Percentiles rank a stretch among this genome's conserved stretches.
phyloP scores from a whole-genome alignment of 2,797 vertebrate genomes.

The Enteromius viviparus region DNA sequence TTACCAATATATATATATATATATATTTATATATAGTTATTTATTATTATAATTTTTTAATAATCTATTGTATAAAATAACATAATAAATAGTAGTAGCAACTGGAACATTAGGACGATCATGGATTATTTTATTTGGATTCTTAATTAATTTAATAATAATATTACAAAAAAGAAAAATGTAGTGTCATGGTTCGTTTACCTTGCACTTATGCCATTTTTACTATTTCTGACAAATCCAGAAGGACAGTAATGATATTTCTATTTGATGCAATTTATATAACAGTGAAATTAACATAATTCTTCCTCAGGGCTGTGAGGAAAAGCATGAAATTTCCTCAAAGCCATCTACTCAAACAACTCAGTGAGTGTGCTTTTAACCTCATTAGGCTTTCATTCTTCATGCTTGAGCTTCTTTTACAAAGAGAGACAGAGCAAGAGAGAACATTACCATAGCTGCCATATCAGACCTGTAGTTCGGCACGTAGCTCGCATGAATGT shows the following conservation, averaged over 20 bases:
- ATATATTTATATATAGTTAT: too few species aligned
- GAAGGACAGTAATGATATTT: not conserved
- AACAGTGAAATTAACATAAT: constrained; percentile 34
- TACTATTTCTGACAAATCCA: not conserved
- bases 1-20: too few species aligned
- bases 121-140: too few species aligned
- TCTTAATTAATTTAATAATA: not conserved
- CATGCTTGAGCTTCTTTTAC: constrained; percentile 4
- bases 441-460: not conserved
- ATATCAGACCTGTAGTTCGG: not conserved
- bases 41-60: too few species aligned
- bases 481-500: constrained; percentile 17
- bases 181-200: not conserved
- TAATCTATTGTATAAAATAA: too few species aligned
- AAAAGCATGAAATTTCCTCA: constrained; percentile 18
- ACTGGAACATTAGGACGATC: too few species aligned
- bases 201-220: not conserved
- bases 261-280: constrained; percentile 8
- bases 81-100: too few species aligned
- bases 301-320: not conserved
- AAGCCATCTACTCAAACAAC: constrained; percentile 7
- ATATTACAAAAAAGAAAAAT: not conserved
- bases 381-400: constrained; percentile 6
- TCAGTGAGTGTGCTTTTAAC: constrained; percentile 8
- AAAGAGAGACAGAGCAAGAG: not conserved